Percentiles rank a stretch among this genome's conserved stretches.
These are phyloP conservation scores for Hydractinia echinata DNA, from an alignment of 30 jellyfish, hydroid and myxozoan genomes.

Conservation along the genomic window DNA sequence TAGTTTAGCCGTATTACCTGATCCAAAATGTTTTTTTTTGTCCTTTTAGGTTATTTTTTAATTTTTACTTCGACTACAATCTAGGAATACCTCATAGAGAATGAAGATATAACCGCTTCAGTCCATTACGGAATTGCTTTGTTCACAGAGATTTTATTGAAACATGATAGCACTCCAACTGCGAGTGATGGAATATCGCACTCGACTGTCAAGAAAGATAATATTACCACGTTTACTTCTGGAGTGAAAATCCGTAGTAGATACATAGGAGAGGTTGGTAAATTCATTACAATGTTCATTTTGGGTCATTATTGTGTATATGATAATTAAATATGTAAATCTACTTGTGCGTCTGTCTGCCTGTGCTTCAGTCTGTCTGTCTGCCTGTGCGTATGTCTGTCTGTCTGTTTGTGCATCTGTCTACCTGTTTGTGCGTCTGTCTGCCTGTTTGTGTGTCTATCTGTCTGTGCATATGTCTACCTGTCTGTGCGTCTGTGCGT, in stretches of 20 bases:
- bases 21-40: too few relatives aligned
- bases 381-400: too few relatives aligned
- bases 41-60: too few relatives aligned
- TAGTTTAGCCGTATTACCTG: too few relatives aligned
- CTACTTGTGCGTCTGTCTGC: too few relatives aligned
- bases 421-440: too few relatives aligned
- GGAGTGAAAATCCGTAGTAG: conserved; percentile 50
- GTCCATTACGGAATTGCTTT: conserved; percentile 45
- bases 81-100: conserved; percentile 35
- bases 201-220: neutral
- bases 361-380: too few relatives aligned
- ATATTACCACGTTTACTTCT: conserved; percentile 12
- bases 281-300: neutral
- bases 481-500: too few relatives aligned
- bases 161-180: conserved; percentile 11
- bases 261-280: conserved; percentile 46
- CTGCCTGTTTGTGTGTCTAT: too few relatives aligned
- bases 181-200: neutral
- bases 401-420: too few relatives aligned
- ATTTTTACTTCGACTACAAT: too few relatives aligned
- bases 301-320: neutral
- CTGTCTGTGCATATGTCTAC: too few relatives aligned
- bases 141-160: conserved; percentile 25
- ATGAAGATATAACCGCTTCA: conserved; percentile 2
- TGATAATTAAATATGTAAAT: neutral